Conservation (phyloP, 2,113 vertebrate genomes). For the Oxygymnocypris stewartii region DNA sequence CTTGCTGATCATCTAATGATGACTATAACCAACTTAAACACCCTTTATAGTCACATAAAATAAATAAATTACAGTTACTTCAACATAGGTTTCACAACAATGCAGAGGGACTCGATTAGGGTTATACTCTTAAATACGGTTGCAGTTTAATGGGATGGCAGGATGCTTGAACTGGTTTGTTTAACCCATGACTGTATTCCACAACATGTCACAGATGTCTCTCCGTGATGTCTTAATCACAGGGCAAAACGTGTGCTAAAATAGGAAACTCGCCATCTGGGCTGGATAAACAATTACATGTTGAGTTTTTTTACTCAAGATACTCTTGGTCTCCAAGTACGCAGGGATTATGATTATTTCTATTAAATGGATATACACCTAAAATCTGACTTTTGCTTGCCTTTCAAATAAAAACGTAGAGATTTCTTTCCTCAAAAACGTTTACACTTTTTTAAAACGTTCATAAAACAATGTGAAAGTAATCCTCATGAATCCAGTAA, state of each 20-base stretch:
- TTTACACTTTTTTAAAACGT: neutral
- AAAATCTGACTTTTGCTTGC: neutral
- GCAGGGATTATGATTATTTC: slow-evolving; percentile 60
- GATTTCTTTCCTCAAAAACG: neutral
- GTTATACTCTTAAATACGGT: neutral
- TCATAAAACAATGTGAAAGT: neutral
- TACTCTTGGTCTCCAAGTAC: slow-evolving; percentile 53
- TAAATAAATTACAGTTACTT: neutral
- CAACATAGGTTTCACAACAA: neutral
- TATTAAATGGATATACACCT: neutral
- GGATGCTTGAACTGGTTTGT: neutral
- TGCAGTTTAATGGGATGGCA: slow-evolving; percentile 1
- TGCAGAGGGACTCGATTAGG: neutral
- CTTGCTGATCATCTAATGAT: neutral
- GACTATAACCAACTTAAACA: neutral
- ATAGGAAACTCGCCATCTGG: slow-evolving; percentile 74
- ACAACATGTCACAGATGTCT: slow-evolving; percentile 26
- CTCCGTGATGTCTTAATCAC: slow-evolving; percentile 63
- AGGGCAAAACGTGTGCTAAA: slow-evolving; percentile 59
- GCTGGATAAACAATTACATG: slow-evolving; percentile 70
- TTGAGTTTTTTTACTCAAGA: slow-evolving; percentile 66
- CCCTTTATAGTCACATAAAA: neutral
- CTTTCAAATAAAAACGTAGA: neutral
- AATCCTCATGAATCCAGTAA: neutral
- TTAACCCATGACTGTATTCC: neutral